Conservation (phyloP, 2,797 vertebrate genomes). For the Sebastes itinus region DNA sequence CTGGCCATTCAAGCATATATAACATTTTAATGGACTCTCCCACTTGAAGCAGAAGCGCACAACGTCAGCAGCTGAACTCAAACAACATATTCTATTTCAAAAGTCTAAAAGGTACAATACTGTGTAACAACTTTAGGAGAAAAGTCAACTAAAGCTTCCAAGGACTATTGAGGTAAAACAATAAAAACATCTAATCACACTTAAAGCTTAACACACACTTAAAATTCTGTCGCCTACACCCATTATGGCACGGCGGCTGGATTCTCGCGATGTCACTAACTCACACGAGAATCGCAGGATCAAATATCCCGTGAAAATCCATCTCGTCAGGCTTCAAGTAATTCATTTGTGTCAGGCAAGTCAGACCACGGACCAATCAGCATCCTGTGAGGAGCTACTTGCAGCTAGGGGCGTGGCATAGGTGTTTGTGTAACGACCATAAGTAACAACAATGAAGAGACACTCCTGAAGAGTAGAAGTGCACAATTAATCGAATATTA, state of each 20-base stretch:
- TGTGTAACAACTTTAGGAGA: not conserved
- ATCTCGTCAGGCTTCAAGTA: too few relatives aligned
- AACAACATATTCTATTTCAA: not conserved
- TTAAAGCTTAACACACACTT: not conserved
- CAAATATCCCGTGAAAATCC: too few relatives aligned
- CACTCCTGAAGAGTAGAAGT: too few relatives aligned
- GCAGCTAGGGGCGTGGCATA: too few relatives aligned
- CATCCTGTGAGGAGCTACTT: too few relatives aligned
- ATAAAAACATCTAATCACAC: not conserved
- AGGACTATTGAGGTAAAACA: not conserved
- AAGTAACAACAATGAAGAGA: too few relatives aligned
- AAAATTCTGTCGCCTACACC: not conserved
- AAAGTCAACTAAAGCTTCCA: not conserved
- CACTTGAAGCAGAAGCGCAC: constrained; percentile 9
- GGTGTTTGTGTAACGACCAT: too few relatives aligned
- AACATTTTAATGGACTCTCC: constrained; percentile 45
- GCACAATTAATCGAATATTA: too few relatives aligned
- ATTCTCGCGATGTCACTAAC: too few relatives aligned
- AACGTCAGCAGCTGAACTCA: not conserved
- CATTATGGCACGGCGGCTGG: not conserved
- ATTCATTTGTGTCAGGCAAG: too few relatives aligned
- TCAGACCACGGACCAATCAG: too few relatives aligned
- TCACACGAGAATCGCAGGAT: too few relatives aligned
- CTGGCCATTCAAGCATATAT: constrained; percentile 26
- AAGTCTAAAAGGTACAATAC: not conserved